Base-by-base conservation (phyloP, 2,797 vertebrate genomes). In the Schizopygopsis malacanthus region DNA sequence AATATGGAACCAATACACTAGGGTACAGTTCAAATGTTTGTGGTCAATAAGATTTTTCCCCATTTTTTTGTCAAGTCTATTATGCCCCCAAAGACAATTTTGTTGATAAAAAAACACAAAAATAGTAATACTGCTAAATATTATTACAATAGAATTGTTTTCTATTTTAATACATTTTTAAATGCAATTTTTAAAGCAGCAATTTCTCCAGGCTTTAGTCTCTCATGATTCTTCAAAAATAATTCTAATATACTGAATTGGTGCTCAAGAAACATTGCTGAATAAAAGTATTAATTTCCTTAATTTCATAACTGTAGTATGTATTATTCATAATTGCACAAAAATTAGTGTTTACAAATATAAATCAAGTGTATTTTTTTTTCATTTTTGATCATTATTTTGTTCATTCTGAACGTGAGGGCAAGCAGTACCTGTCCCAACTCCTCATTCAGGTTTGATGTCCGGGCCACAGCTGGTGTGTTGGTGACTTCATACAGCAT, bases 361-460 rank as follows among this genome's bases (percentile, higher is more conserved):
- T 18, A 50, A 73, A 73, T 73, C 3, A 47, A 72, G 6, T 73
- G 3, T 2, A 16, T 7, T 41, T 41, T 41, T 41, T 54, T 37
- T 37, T 20, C 7, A 76, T 77, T 77, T 59, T 22, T 33, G 39
- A 54, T 77, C 9, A 56, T 54, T 18, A 1, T 59, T 78, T 41
- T 41, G 37, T 41, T 59, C 1, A 37, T 56, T 65, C 80, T 61
- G 16, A 37, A 28, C 6, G 0, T 20, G 12, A 37, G 25, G 12
- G 71, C 10, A 4, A n/a, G 65, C 12, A 72, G 90, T 96, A 99
- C 98, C 97, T 99, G 98, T 87, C 98, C 98, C 83, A 99, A 93
- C 87, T 99, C 98, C 92, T 99, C 98, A 88, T 99, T 99, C 82
- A 99, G 96, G 91, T 99, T 99, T 79, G 98, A 99, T 7, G 98